Base-by-base conservation (phyloP, 2,888 invertebrate species). In the Miltochrista miniata region DNA sequence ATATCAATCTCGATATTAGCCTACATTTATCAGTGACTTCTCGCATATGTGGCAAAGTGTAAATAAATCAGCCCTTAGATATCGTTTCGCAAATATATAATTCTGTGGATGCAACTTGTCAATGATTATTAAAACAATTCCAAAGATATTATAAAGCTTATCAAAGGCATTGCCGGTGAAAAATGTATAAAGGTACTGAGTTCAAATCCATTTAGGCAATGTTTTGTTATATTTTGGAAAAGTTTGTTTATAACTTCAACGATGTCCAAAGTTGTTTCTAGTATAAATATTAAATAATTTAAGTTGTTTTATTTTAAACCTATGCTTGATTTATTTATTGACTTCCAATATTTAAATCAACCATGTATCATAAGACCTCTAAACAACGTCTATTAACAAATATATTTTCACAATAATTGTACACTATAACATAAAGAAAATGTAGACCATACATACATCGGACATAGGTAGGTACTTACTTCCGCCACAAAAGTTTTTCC, bases 1-100 rank as follows among this genome's bases (percentile, higher is more conserved):
- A 65, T 76, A 76, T n/a, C n/a, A n/a, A n/a, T 66, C 71, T 55
- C 45, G 56, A 69, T 75, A 75, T 74, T 74, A 73, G 61, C 63
- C 63, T 67, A 68, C 59, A 72, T 74, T 63, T 69, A 56, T 70
- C 62, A 73, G 69, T 67, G 70, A 71, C 68, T 72, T 58, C 58
- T 53, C 36, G 49, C 48, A 48, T 45, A 41, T 36, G 48, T 57
- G 49, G 50, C 45, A 50, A 54, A 48, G 33, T 44, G 43, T 44
- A 46, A 51, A 34, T 38, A 53, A 51, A 54, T 48, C 29, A 45
- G 5, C 18, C 18, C 18, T 24, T 31, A 40, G 14, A 18, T 30
- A 10, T 24, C 18, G 1, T 11, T 40, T 30, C 31, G 40, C 31
- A 34, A 46, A 24, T 31, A 40, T 38, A 39, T 5, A 35, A 39